Evolutionary conservation across 2,888 invertebrate genomes (phyloP), one percentile per base, ranked within the genome.

Genomic region (Yponomeuta plumbellus): DNA sequence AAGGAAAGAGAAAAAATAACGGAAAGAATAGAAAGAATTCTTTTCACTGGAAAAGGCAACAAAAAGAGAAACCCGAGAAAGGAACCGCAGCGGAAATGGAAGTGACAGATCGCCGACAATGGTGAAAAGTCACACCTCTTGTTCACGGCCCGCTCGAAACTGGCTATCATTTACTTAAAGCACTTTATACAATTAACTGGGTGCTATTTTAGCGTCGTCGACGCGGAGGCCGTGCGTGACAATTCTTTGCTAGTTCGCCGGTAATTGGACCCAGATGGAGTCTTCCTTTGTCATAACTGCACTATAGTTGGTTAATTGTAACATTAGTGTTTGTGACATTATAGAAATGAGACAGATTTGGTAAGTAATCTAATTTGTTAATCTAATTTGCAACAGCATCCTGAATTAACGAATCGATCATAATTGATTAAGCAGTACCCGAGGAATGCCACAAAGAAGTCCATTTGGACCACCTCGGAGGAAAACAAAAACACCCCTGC

Each of bases 121-220:
- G 88, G 88, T 84, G 83, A 80, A 84, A 90, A 89, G 89, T 90
- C 89, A 90, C 91, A 91, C 91, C 88, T 89, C 88, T 84, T 88
- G 90, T 88, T 89, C 86, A 87, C 88, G 85, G 85, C 74, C 75
- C 69, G 84, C 83, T 80, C 83, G 76, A 67, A 74, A 72, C 76
- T 70, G 82, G 88, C 87, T 88, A 89, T 89, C 90, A 87, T 90
- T 91, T 88, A 90, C 88, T 91, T 88, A 64, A 86, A 89, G 88
- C 83, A 85, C 87, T 90, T 88, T 85, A 89, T 89, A 87, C 88
- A 89, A 91, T 90, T 89, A 90, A 87, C 85, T 80, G 75, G 80
- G 81, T 80, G 79, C 78, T 85, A 85, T 86, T 86, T 5, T 10
- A 84, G 80, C 81, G 84, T 79, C 40, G 52, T 20, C 22, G 26